Percentiles rank a stretch among this genome's conserved stretches.
phyloP scores from a whole-genome alignment of 1,140 invertebrate species.

The Drosophila insularis region DNA sequence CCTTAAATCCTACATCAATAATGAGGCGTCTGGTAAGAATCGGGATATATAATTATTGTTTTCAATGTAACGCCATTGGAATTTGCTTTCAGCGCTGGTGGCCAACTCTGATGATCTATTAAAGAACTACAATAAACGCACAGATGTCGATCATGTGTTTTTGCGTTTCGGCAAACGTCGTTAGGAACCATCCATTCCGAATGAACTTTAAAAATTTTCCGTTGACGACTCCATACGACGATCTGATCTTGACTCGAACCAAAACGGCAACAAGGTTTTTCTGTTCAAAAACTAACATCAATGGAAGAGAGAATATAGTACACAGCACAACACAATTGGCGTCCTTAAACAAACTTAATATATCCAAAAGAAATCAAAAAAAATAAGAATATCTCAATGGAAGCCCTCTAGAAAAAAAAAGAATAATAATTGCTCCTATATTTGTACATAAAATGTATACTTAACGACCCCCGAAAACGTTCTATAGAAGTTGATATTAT shows the following conservation, averaged over 20 bases:
- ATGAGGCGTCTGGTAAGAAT: constrained; percentile 76
- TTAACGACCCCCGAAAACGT: constrained; percentile 61
- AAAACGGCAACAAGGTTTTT: constrained; percentile 44
- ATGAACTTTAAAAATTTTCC: background rate
- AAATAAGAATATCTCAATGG: constrained; percentile 52
- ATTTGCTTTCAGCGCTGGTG: constrained; percentile 59
- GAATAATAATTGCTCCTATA: constrained; percentile 24
- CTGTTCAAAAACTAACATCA: constrained; percentile 19
- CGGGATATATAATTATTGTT: background rate
- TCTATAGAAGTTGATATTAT: constrained; percentile 46
- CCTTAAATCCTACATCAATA: constrained; percentile 77
- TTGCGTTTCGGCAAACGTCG: constrained; percentile 88
- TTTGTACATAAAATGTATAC: constrained; percentile 36
- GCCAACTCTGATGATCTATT: constrained; percentile 71
- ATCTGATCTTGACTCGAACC: constrained; percentile 47
- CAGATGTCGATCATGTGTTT: constrained; percentile 90
- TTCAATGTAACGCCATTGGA: background rate
- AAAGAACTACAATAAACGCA: constrained; percentile 86
- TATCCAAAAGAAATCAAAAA: constrained; percentile 6
- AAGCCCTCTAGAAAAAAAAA: constrained; percentile 69
- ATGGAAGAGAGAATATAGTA: constrained; percentile 10
- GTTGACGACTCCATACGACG: constrained; percentile 22
- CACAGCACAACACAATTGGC: constrained; percentile 45
- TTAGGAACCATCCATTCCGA: constrained; percentile 40
- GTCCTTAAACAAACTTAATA: constrained; percentile 40